Evolutionary conservation across 2,113 vertebrate genomes (phyloP).

Genomic region (Garra rufa): DNA sequence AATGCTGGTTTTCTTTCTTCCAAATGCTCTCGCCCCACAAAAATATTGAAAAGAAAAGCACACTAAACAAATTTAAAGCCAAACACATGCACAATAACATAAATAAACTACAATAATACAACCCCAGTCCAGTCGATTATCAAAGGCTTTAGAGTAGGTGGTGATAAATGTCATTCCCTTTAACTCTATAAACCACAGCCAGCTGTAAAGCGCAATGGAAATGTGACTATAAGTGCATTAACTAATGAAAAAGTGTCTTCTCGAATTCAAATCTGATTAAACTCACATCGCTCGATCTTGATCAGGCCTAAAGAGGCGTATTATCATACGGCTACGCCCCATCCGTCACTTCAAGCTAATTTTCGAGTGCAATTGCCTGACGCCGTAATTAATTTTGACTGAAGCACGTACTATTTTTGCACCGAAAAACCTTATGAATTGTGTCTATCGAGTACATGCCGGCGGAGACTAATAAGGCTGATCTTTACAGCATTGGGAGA

Average conservation of each 20-base stretch:
- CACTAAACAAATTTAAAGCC: constrained; percentile 48
- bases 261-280: constrained; percentile 12
- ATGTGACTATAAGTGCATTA: neutral
- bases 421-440: constrained; percentile 5
- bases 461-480: constrained; percentile 13
- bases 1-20: neutral
- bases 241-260: neutral
- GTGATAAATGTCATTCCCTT: neutral
- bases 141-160: constrained; percentile 30
- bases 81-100: constrained; percentile 44
- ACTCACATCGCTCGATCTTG: neutral
- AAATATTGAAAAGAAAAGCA: constrained; percentile 38
- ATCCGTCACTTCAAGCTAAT: constrained; percentile 1
- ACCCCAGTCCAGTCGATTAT: constrained; percentile 52
- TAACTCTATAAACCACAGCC: neutral
- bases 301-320: constrained; percentile 15
- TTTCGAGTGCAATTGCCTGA: constrained; percentile 9
- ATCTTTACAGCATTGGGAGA: neutral
- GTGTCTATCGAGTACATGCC: constrained; percentile 1
- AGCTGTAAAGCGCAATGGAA: neutral
- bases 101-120: constrained; percentile 55
- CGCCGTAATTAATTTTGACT: constrained; percentile 8
- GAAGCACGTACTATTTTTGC: constrained; percentile 19
- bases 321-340: constrained; percentile 14
- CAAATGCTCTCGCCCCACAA: constrained; percentile 29